A percentile compares a stretch with the other conserved stretches of the same genome.
These are phyloP conservation scores for Esox masquinongy DNA, from an alignment of 2,797 vertebrate genomes.

Conservation along the genomic window DNA sequence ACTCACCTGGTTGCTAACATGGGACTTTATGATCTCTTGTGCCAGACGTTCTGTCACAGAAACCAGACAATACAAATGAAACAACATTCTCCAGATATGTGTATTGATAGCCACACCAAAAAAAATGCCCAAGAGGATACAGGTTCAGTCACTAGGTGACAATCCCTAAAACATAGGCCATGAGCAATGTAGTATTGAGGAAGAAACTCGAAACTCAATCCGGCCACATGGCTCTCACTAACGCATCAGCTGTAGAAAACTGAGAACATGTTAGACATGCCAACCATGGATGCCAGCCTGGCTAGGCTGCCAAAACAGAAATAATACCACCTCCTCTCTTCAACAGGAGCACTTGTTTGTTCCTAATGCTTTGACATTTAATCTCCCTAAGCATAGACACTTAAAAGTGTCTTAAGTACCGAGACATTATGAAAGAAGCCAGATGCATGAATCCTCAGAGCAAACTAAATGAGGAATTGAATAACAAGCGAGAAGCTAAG, in stretches of 20 bases:
- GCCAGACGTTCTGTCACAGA: slow-evolving; percentile 9
- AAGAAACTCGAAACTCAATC: slow-evolving; percentile 45
- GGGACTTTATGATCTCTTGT: background rate
- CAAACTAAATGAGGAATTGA: background rate
- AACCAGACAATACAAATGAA: background rate
- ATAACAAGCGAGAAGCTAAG: background rate
- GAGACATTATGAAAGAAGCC: background rate
- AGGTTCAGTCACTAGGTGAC: slow-evolving; percentile 1
- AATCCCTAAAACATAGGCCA: background rate
- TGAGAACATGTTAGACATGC: slow-evolving; percentile 17
- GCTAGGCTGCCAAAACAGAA: background rate
- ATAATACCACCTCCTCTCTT: slow-evolving; percentile 1
- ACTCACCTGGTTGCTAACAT: slow-evolving; percentile 17
- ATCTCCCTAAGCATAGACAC: background rate
- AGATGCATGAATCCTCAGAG: background rate
- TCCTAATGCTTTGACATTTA: background rate
- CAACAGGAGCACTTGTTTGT: background rate
- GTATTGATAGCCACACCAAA: background rate
- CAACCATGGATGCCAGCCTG: slow-evolving; percentile 17
- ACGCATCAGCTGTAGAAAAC: slow-evolving; percentile 30
- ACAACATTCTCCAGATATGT: background rate
- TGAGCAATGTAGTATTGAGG: slow-evolving; percentile 12
- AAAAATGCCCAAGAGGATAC: background rate
- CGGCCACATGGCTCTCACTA: slow-evolving; percentile 25
- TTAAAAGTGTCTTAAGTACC: background rate